Evolutionary conservation across 92 coral and sea anemone genomes (phyloP).

Genomic region (Galaxea fascicularis): DNA sequence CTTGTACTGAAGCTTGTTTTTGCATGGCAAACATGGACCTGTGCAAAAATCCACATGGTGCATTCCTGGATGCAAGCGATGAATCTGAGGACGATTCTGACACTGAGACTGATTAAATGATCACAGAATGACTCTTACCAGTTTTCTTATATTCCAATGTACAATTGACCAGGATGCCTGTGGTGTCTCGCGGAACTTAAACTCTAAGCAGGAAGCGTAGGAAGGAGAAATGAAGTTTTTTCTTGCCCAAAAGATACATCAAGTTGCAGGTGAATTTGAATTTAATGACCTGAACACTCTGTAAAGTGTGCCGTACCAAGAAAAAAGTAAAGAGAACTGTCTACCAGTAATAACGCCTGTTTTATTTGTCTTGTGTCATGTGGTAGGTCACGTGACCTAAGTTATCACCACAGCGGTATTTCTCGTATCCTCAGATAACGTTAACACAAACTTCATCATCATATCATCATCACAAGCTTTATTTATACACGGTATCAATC

Average conservation of each 20-base stretch:
- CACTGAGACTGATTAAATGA: too few relatives aligned
- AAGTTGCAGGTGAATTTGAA: not conserved
- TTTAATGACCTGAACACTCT: not conserved
- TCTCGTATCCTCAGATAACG: not conserved
- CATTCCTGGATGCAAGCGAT: too few relatives aligned
- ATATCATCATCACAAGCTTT: too few relatives aligned
- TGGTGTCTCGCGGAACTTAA: not conserved
- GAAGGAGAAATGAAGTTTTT: too few relatives aligned
- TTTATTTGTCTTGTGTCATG: not conserved
- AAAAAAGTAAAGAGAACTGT: not conserved
- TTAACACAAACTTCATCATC: too few relatives aligned
- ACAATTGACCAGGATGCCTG: not conserved
- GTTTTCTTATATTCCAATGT: not conserved
- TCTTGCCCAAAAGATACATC: not conserved
- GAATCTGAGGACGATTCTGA: too few relatives aligned
- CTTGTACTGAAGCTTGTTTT: too few relatives aligned
- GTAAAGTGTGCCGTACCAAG: not conserved
- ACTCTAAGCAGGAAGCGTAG: not conserved
- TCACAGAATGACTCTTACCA: too few relatives aligned
- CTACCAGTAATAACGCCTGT: not conserved
- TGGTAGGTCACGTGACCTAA: not conserved
- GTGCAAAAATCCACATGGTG: too few relatives aligned
- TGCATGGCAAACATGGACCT: too few relatives aligned
- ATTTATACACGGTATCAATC: too few relatives aligned
- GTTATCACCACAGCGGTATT: not conserved